Percentiles rank a stretch among this genome's conserved stretches.
phyloP scores from a whole-genome alignment of 2,797 vertebrate genomes.

The Phrynocephalus vlangalii region DNA sequence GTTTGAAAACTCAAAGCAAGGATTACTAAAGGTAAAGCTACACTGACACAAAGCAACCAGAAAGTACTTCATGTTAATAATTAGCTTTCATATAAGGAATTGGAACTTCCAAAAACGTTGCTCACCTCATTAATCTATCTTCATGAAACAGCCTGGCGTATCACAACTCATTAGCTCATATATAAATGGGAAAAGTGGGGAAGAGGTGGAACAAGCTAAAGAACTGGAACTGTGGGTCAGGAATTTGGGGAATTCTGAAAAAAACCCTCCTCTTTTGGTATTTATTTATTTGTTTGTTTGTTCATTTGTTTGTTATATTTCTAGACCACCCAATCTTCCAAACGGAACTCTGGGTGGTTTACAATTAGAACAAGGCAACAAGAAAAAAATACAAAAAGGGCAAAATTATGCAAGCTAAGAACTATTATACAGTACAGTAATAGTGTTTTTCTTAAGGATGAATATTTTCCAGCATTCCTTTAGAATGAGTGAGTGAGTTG shows the following conservation, averaged over 20 bases:
- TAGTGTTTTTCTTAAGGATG: not conserved
- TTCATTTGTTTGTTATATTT: too few relatives aligned
- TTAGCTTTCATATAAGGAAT: not conserved
- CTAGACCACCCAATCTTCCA: too few relatives aligned
- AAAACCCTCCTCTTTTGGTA: too few relatives aligned
- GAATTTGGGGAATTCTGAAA: conserved; percentile 6
- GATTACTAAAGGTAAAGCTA: not conserved
- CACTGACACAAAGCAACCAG: not conserved
- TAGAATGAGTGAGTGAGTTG: not conserved
- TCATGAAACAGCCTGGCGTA: conserved; percentile 11
- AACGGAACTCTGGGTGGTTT: too few relatives aligned
- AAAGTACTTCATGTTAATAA: not conserved
- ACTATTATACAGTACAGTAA: not conserved
- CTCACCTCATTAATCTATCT: conserved; percentile 4
- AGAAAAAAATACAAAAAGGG: too few relatives aligned
- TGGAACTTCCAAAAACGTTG: not conserved
- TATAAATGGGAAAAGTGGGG: not conserved
- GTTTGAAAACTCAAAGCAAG: not conserved
- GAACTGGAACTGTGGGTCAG: not conserved
- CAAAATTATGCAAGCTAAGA: not conserved
- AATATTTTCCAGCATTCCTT: not conserved
- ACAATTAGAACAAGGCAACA: too few relatives aligned
- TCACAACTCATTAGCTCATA: conserved; percentile 2
- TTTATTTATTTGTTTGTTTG: too few relatives aligned
- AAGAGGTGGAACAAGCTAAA: not conserved